phyloP scores from a whole-genome alignment of 2,888 invertebrate species.

The Thymelicus lineola region DNA sequence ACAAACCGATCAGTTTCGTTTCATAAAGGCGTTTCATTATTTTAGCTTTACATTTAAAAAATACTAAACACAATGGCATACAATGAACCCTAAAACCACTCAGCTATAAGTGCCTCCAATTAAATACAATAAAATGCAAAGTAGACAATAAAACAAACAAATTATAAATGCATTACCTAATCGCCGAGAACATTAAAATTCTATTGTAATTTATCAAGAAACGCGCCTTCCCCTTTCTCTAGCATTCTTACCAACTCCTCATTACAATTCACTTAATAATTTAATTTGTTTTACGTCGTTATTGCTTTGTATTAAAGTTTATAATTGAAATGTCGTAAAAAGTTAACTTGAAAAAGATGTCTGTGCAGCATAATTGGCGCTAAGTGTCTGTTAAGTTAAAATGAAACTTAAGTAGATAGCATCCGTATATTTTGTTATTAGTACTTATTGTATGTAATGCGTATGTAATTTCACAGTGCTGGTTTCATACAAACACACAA shows the following conservation, averaged over 20 bases:
- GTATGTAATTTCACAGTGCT: constrained; percentile 64
- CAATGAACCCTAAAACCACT: constrained; percentile 44
- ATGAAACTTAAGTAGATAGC: constrained; percentile 77
- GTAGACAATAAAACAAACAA: constrained; percentile 78
- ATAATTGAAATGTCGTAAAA: constrained; percentile 39
- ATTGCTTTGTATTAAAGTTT: constrained; percentile 45
- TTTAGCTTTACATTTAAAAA: no score
- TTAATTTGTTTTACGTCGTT: constrained; percentile 38
- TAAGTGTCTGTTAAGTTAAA: constrained; percentile 81
- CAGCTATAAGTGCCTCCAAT: constrained; percentile 66
- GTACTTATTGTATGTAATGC: constrained; percentile 64
- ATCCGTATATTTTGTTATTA: constrained; percentile 71
- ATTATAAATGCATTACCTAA: constrained; percentile 79
- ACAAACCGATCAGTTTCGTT: not conserved
- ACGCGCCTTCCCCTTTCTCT: constrained; percentile 72
- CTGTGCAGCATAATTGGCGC: constrained; percentile 70
- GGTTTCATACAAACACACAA: constrained; percentile 58
- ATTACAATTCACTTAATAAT: constrained; percentile 35
- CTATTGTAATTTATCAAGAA: constrained; percentile 78
- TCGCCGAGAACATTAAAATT: constrained; percentile 73
- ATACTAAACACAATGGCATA: no score
- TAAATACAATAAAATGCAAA: constrained; percentile 79
- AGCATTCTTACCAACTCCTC: constrained; percentile 42
- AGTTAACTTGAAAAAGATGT: constrained; percentile 42
- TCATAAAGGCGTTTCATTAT: not conserved